Evolutionary conservation across 2,797 vertebrate species (phyloP).

Genomic region (Sebastes flavidus): DNA sequence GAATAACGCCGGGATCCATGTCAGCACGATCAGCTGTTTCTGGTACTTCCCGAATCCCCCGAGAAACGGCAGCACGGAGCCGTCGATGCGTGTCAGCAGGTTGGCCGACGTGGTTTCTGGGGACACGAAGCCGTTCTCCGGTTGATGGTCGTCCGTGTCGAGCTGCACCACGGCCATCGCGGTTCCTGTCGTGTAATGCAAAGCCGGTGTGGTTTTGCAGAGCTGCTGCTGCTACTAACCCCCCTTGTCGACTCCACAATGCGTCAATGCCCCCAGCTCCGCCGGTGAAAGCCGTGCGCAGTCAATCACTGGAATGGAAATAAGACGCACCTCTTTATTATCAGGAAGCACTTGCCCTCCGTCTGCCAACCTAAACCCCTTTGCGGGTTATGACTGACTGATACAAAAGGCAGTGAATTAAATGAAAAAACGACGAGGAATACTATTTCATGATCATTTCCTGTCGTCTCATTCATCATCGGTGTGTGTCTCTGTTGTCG

Average conservation of each 20-base stretch:
- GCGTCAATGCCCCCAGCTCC: constrained; percentile 75
- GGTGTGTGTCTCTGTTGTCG: neutral
- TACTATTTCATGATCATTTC: neutral
- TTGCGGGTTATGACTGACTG: neutral
- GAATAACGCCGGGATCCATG: constrained; percentile 94
- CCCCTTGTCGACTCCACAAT: constrained; percentile 76
- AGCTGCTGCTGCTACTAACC: constrained; percentile 34
- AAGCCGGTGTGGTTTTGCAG: constrained; percentile 71
- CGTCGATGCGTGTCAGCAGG: constrained; percentile 89
- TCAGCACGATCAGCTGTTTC: constrained; percentile 92
- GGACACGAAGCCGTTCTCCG: constrained; percentile 86
- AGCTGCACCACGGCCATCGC: constrained; percentile 83
- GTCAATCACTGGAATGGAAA: constrained; percentile 69
- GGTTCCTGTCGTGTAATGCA: constrained; percentile 62
- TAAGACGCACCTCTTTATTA: constrained; percentile 70
- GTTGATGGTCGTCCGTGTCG: constrained; percentile 77
- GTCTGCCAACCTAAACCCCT: constrained; percentile 17
- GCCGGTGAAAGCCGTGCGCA: constrained; percentile 69
- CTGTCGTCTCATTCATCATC: neutral
- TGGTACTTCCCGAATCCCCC: constrained; percentile 93
- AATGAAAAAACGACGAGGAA: neutral
- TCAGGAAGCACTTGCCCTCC: constrained; percentile 68
- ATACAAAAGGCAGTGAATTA: constrained; percentile 8
- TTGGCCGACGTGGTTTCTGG: constrained; percentile 71
- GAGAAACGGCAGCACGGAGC: constrained; percentile 89